These are phyloP conservation scores for Chaunax sp. DNA, from an alignment of 2,797 vertebrate genomes.

Conservation along the genomic window DNA sequence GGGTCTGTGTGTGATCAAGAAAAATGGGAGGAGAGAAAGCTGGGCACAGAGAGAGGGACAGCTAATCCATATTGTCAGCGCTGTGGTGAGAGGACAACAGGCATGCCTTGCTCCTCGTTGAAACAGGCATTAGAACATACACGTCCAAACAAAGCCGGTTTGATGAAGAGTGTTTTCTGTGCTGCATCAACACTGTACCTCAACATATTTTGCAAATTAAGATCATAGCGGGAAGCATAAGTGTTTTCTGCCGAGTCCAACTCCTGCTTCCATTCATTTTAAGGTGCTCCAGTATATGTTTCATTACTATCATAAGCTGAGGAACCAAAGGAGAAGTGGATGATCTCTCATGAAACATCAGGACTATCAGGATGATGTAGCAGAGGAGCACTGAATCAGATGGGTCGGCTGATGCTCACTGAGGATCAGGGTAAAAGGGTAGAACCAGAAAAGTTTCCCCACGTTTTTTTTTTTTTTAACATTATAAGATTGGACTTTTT, in stretches of 20 bases:
- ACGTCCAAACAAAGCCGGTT: slow-evolving; percentile 31
- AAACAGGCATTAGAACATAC: slow-evolving; percentile 35
- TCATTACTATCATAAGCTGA: slow-evolving; percentile 17
- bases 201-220: slow-evolving; percentile 9
- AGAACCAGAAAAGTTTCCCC: no score
- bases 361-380: slow-evolving; percentile 1
- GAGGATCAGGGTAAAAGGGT: no score
- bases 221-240: slow-evolving; percentile 17
- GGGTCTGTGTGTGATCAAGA: slow-evolving; percentile 26
- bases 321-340: slow-evolving; percentile 2
- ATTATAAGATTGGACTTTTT: no score
- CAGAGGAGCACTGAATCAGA: not conserved
- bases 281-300: slow-evolving; percentile 27
- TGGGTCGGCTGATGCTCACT: not conserved
- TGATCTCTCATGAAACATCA: slow-evolving; percentile 15
- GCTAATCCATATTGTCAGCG: slow-evolving; percentile 63
- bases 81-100: slow-evolving; percentile 48
- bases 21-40: slow-evolving; percentile 27
- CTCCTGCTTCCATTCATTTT: not conserved
- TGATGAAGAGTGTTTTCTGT: slow-evolving; percentile 18
- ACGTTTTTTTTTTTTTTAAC: no score
- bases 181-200: slow-evolving; percentile 15
- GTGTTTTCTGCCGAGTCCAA: slow-evolving; percentile 10
- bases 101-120: slow-evolving; percentile 37
- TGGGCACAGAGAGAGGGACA: slow-evolving; percentile 37